phyloP scores from a whole-genome alignment of 2,888 invertebrate genomes.

The Tipula helvola region DNA sequence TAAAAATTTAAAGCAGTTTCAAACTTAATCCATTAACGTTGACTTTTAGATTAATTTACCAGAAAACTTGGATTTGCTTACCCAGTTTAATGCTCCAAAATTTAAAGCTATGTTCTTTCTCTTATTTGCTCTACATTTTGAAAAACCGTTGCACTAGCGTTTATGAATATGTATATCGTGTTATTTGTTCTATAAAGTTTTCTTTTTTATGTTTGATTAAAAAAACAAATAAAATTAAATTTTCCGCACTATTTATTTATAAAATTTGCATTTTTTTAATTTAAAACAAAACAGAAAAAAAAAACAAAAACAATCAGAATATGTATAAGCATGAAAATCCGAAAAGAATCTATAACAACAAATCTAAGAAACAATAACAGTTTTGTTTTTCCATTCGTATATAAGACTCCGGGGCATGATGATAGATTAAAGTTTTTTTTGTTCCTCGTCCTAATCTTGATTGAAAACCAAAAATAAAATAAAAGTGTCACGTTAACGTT shows the following conservation, averaged over 20 bases:
- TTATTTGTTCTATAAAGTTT: not conserved
- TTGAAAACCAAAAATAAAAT: not conserved
- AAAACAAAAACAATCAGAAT: not conserved
- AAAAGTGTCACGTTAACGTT: not conserved
- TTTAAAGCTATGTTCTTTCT: too few relatives aligned
- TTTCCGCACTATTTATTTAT: not conserved
- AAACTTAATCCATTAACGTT: too few relatives aligned
- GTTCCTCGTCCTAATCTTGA: not conserved
- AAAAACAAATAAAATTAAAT: not conserved
- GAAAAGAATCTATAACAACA: not conserved
- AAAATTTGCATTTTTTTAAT: not conserved
- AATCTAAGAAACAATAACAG: not conserved
- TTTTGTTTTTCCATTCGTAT: not conserved
- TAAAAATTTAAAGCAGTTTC: too few relatives aligned
- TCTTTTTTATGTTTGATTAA: not conserved
- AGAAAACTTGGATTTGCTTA: too few relatives aligned
- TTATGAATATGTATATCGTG: too few relatives aligned
- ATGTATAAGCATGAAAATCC: not conserved
- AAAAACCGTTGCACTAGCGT: too few relatives aligned
- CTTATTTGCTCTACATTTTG: too few relatives aligned
- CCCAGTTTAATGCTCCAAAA: too few relatives aligned
- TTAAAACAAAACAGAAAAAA: not conserved
- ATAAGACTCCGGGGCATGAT: not conserved
- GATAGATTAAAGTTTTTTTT: not conserved
- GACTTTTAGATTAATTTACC: too few relatives aligned